A percentile compares a stretch with the other conserved stretches of the same genome.
phyloP scores from a whole-genome alignment of 2,888 invertebrate species.

The Melieria crassipennis region DNA sequence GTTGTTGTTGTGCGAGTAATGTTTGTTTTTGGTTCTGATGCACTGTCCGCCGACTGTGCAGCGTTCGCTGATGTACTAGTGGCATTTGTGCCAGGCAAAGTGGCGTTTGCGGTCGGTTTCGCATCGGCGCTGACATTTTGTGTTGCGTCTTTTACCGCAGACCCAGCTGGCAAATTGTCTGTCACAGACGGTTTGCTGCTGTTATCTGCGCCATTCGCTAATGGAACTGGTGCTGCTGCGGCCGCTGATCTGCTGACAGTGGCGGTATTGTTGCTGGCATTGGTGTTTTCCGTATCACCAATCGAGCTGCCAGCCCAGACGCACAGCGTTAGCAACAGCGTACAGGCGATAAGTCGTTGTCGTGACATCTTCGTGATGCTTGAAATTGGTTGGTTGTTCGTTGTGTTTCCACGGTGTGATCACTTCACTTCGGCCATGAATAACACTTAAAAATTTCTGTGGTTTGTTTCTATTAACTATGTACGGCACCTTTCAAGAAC shows the following conservation, averaged over 20 bases:
- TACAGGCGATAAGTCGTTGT: neutral
- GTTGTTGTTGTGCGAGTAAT: conserved; percentile 15
- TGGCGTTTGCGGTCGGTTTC: neutral
- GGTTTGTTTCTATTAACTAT: conserved; percentile 1
- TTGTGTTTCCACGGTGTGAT: neutral
- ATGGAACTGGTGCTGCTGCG: neutral
- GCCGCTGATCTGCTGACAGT: neutral
- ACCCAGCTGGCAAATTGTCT: neutral
- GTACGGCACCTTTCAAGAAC: conserved; percentile 26
- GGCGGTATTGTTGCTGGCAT: neutral
- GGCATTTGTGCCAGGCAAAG: no score
- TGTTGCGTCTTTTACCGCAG: neutral
- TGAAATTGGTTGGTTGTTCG: neutral
- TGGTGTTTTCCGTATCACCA: neutral
- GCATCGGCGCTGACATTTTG: conserved; percentile 12
- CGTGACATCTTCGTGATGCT: neutral
- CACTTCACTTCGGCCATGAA: conserved; percentile 17
- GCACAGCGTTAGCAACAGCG: neutral
- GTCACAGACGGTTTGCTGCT: neutral
- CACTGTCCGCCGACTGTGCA: neutral
- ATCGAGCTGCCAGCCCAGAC: neutral
- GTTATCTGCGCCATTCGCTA: neutral
- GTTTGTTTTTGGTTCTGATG: conserved; percentile 1
- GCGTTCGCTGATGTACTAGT: neutral
- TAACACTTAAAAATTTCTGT: conserved; percentile 2